A percentile compares a stretch with the other conserved stretches of the same genome.
phyloP scores from a whole-genome alignment of 1,140 invertebrate genomes.

The Melipona quadrifasciata region DNA sequence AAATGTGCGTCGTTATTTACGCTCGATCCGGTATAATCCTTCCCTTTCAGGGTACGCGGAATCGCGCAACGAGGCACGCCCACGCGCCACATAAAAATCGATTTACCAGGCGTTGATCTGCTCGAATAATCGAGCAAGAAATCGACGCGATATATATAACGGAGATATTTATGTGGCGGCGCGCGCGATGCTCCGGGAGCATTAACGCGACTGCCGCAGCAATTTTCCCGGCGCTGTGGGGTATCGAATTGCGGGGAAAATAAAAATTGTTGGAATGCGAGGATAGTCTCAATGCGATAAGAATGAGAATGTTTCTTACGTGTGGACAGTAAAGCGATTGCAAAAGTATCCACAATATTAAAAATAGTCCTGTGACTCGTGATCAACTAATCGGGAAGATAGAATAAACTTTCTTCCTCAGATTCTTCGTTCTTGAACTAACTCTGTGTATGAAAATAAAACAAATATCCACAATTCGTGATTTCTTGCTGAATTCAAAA shows the following conservation, averaged over 20 bases:
- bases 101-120: slow-evolving; percentile 51
- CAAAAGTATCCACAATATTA: too few relatives aligned
- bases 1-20: slow-evolving; percentile 51
- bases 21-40: slow-evolving; percentile 45
- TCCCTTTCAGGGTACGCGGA: slow-evolving; percentile 30
- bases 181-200: neutral
- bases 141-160: slow-evolving; percentile 38
- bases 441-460: too few relatives aligned
- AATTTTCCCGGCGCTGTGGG: slow-evolving; percentile 15
- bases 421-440: too few relatives aligned
- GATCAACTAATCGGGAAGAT: too few relatives aligned
- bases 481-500: too few relatives aligned
- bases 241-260: slow-evolving; percentile 39
- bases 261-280: neutral
- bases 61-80: slow-evolving; percentile 20
- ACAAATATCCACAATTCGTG: too few relatives aligned
- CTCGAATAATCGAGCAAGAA: slow-evolving; percentile 43
- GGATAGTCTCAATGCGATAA: neutral
- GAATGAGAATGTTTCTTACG: too few relatives aligned
- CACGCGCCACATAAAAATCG: slow-evolving; percentile 33
- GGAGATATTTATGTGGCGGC: slow-evolving; percentile 40
- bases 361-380: too few relatives aligned
- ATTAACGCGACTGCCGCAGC: slow-evolving; percentile 13
- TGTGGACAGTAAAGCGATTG: too few relatives aligned
- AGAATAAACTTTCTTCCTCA: too few relatives aligned